These are phyloP conservation scores for Erythrocebus patas DNA, from an alignment of 2,113 vertebrate species.

Conservation along the genomic window DNA sequence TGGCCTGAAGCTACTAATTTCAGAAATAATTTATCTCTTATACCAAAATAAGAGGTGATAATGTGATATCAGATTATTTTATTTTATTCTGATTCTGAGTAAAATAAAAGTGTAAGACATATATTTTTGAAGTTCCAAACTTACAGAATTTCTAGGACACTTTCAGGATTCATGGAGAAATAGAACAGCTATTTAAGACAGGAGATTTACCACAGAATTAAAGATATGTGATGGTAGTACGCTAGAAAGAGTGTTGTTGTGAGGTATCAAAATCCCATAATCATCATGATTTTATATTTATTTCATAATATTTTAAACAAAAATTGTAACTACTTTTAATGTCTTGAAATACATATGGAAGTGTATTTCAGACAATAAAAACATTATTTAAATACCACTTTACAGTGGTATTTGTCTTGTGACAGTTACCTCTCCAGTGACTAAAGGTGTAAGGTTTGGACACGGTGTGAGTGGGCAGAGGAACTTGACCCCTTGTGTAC, in stretches of 20 bases:
- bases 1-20: background rate
- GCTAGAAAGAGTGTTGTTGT: background rate
- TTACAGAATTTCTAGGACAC: background rate
- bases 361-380: background rate
- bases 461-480: background rate
- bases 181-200: background rate
- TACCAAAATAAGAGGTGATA: background rate
- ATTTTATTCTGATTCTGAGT: background rate
- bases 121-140: background rate
- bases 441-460: background rate
- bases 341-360: background rate
- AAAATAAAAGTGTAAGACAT: background rate
- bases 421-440: background rate
- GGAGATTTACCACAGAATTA: background rate
- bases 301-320: background rate
- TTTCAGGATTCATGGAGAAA: background rate
- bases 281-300: background rate
- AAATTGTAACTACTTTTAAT: background rate
- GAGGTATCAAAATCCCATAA: background rate
- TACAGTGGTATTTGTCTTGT: background rate
- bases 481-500: background rate
- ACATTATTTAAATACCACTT: background rate
- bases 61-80: background rate
- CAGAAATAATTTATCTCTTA: background rate
- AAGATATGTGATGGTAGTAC: background rate